A percentile compares a stretch with the other conserved stretches of the same genome.
Conservation (phyloP, 2,113 vertebrate species). For the Passer domesticus region DNA sequence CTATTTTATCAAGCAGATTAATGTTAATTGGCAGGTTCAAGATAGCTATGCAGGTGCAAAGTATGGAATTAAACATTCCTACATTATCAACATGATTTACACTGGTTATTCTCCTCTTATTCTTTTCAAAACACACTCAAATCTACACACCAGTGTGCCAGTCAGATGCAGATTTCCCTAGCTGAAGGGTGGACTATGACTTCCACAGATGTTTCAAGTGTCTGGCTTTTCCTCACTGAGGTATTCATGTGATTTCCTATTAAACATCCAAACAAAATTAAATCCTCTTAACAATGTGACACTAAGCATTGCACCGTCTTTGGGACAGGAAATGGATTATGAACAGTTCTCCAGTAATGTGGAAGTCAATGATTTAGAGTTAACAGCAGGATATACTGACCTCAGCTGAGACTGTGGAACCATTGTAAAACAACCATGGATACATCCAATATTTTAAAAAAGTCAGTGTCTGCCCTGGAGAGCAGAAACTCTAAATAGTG, state of each 20-base stretch:
- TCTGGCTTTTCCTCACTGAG: not conserved
- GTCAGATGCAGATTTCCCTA: not conserved
- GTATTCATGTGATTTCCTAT: not conserved
- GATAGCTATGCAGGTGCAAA: not conserved
- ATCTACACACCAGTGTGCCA: not conserved
- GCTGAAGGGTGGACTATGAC: not conserved
- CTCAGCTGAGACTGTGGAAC: not conserved
- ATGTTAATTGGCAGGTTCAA: not conserved
- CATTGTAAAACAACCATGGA: conserved; percentile 7
- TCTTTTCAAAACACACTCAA: not conserved
- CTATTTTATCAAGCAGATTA: not conserved
- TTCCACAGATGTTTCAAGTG: not conserved
- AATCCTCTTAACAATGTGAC: not conserved
- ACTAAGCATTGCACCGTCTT: not conserved
- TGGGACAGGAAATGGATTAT: conserved; percentile 18
- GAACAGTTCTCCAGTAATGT: not conserved
- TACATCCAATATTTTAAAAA: not conserved
- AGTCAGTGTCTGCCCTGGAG: not conserved
- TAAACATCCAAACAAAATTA: not conserved
- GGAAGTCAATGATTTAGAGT: not conserved
- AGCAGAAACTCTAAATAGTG: not conserved
- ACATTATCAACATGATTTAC: not conserved
- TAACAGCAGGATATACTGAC: not conserved
- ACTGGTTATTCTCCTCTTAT: not conserved
- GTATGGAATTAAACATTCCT: not conserved